Conservation (phyloP, 2,888 invertebrate species). For the Ophraella communa region DNA sequence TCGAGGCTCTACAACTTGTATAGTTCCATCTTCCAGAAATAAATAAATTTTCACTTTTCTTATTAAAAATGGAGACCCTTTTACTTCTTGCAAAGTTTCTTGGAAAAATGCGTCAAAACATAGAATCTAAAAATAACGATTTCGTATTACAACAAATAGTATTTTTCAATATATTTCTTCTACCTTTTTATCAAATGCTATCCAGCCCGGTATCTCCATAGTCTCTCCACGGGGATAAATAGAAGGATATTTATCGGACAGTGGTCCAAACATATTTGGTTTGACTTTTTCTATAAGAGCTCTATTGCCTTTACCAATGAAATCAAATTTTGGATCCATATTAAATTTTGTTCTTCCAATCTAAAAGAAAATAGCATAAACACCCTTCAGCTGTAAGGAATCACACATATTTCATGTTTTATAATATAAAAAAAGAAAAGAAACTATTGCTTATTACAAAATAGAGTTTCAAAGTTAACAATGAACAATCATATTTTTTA, state of each 20-base stretch:
- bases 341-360: constrained; percentile 70
- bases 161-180: background rate
- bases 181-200: constrained; percentile 87
- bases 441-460: no score
- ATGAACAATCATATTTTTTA: no score
- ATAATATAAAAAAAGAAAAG: no score
- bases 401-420: no score
- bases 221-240: constrained; percentile 78
- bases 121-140: constrained; percentile 65
- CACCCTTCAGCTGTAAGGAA: no score
- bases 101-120: constrained; percentile 81
- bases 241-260: constrained; percentile 69
- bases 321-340: constrained; percentile 62
- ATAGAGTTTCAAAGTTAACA: no score
- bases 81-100: constrained; percentile 80
- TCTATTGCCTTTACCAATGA: constrained; percentile 64
- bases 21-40: constrained; percentile 90
- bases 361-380: constrained; percentile 62
- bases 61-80: constrained; percentile 71
- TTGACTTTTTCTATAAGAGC: constrained; percentile 69
- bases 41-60: constrained; percentile 84
- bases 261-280: constrained; percentile 67
- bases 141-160: background rate
- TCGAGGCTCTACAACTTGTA: constrained; percentile 84
- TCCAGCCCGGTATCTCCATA: constrained; percentile 81